Conservation (phyloP, 2,797 vertebrate genomes). For the Prunella strophiata region DNA sequence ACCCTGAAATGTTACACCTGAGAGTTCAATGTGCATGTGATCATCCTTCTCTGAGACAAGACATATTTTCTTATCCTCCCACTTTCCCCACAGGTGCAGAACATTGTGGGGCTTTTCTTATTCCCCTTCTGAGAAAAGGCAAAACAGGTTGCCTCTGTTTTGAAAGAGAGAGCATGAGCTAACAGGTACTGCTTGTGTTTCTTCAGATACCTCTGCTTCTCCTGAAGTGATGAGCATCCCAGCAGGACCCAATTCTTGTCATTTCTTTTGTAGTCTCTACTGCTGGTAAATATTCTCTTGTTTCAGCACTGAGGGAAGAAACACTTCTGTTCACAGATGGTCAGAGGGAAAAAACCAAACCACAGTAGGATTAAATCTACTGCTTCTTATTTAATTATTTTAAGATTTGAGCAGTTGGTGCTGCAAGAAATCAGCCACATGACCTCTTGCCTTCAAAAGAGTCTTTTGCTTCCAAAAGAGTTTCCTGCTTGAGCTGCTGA, state of each 20-base stretch:
- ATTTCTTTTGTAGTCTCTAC: not conserved
- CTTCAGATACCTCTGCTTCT: not conserved
- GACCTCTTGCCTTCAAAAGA: not conserved
- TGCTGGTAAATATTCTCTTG: not conserved
- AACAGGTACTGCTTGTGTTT: not conserved
- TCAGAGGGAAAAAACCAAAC: not conserved
- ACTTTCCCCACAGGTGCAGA: not conserved
- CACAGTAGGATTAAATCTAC: not conserved
- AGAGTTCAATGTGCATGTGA: not conserved
- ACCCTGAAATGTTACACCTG: not conserved
- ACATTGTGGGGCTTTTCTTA: not conserved
- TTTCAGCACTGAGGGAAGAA: not conserved
- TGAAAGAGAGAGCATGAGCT: fast-evolving
- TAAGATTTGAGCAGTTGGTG: constrained; percentile 31
- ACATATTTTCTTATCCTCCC: not conserved
- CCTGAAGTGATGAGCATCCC: not conserved
- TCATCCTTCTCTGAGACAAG: not conserved
- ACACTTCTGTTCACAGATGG: constrained; percentile 13
- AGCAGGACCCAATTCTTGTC: not conserved
- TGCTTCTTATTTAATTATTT: constrained; percentile 39
- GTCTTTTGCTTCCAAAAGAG: not conserved
- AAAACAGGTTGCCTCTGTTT: not conserved
- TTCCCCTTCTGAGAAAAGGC: not conserved
- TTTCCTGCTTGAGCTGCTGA: not conserved
- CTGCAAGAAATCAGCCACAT: not conserved